Evolutionary conservation across 2,113 vertebrate species (phyloP), one percentile per base, ranked within the genome.

Genomic region (Triplophysa rosa): DNA sequence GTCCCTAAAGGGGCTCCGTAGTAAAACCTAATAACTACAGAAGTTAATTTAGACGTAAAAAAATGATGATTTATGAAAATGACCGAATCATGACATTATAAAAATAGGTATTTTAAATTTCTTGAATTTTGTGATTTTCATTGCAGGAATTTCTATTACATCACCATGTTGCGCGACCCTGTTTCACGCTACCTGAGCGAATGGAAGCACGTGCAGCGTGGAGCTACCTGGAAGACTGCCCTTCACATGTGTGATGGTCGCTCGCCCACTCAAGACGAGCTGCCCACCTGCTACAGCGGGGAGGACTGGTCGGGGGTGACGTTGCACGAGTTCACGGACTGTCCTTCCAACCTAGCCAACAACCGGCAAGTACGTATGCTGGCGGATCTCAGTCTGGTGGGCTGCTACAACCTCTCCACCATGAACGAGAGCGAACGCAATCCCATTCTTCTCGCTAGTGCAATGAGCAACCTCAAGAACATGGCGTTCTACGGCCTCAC

Each of bases 141-240:
- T 95, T 96, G 84, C 92, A 99, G 97, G 93, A 98, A 98, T 90
- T 99, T 98, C 94, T 99, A 98, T 89, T 99, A 99, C 91, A 99
- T 99, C 92, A 99, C 97, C 11, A 98, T 99, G 97, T 91, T 99
- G 92, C 93, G 97, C 70, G 97, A 99, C 87, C 97, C 97, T 0
- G 97, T 99, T 85, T 99, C 97, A 19, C 96, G 97, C 58, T 99
- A 98, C 92, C 88, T 99, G 89, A 99, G 97, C 1, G 97, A 99
- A 77, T 99, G 97, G 97, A 99, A 98, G 79, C 97, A 99, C 0
- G 97, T 99, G 81, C 97, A 99, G 90, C 93, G 97, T 17, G 97
- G 97, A 0, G 97, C 97, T 3, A 99, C 97, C 0, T 99, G 97
- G 97, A 99, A 98, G 91, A 98, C 97, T 1, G 97, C 97, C 29